These are phyloP conservation scores for Macropodus opercularis DNA, from an alignment of 2,797 vertebrate species.

Conservation along the genomic window DNA sequence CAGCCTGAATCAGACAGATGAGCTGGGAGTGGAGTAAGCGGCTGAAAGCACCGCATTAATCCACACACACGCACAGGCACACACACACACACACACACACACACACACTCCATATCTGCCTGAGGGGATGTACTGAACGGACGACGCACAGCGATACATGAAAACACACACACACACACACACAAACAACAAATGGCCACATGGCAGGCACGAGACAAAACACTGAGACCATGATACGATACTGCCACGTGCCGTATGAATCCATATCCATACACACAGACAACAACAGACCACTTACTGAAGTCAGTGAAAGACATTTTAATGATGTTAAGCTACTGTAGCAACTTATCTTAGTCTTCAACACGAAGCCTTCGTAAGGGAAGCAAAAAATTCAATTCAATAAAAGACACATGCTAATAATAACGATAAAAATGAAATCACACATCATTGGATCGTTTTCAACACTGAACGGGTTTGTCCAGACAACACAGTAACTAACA, in stretches of 20 bases:
- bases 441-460: too few species aligned
- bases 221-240: slow-evolving; percentile 30
- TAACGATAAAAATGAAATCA: too few species aligned
- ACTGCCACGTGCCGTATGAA: not conserved
- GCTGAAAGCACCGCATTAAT: slow-evolving; percentile 74
- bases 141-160: slow-evolving; percentile 30
- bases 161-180: slow-evolving; percentile 16
- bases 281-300: too few species aligned
- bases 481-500: not conserved
- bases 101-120: slow-evolving; percentile 46
- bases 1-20: slow-evolving; percentile 80
- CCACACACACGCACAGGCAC: slow-evolving; percentile 46
- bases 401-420: too few species aligned
- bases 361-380: too few species aligned
- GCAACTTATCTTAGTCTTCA: too few species aligned
- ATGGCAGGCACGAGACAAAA: slow-evolving; percentile 47
- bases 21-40: slow-evolving; percentile 75
- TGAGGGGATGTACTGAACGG: slow-evolving; percentile 41
- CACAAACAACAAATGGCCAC: slow-evolving; percentile 47
- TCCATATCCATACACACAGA: not conserved
- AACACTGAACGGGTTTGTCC: too few species aligned
- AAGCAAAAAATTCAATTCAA: too few species aligned
- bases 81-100: slow-evolving; percentile 19
- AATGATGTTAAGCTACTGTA: too few species aligned
- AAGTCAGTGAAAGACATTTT: too few species aligned